Base-by-base conservation (phyloP, 35 echinoderm and acorn worm species). In the Patiria miniata region DNA sequence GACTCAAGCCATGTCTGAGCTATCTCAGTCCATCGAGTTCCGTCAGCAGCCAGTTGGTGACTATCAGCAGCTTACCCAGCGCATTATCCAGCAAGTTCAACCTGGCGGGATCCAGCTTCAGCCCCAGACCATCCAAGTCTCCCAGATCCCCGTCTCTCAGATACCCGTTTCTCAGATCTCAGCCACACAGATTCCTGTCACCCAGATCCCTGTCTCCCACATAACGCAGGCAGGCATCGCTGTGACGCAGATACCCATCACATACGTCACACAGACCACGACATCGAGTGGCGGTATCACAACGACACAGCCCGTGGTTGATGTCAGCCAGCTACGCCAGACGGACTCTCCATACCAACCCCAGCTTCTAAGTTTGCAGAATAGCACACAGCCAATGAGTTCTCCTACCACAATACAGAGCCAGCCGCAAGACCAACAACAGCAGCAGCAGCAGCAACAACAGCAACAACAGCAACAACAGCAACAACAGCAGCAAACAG, bases 1-100 rank as follows among this genome's bases (percentile, higher is more conserved):
- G 7, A 98, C 93, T 32, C 95, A 98, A 83, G 95, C 95, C 0
- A 98, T 98, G 95, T 94, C 91, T 8, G 95, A 98, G 58, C 89
- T 98, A 6, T 93, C 93, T 1, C 95, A 98, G 40, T 81, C 91
- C 16, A 93, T 98, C 23, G 92, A 94, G 36, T 82, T 86, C 44
- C 86, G 79, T 15, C 81, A 77, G 5, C 87, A 90, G 51, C 89
- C 84, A 44, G 65, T 83, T 82, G 86, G 81, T 10, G 78, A 88
- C 38, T 89, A 94, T 21, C 87, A 94, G 36, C 87, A 98, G 17
- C 82, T 94, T 10, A 87, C 86, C 6, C 95, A 98, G 60, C 87
- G 89, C 37, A 98, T 98, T 28, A 87, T 94, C 14, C 92, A 90
- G 19, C 83, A 77, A 10, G 81, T 88, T 0, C 94, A 92, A 34